Evolutionary conservation across 2,797 vertebrate genomes (phyloP).

Genomic region (Aphelocoma californica): DNA sequence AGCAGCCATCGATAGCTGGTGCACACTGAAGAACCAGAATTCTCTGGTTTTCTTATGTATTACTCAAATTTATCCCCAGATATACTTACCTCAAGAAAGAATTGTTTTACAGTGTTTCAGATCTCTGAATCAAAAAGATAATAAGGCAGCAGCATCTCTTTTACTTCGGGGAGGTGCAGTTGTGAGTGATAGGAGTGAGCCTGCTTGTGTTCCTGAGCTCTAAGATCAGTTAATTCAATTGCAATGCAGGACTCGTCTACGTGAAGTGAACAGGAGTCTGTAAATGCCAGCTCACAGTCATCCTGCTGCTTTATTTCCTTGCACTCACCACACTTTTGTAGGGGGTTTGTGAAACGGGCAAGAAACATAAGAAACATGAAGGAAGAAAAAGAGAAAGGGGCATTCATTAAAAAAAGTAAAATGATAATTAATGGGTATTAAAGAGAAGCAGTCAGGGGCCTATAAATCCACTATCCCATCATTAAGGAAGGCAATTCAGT

Average conservation of each 20-base stretch:
- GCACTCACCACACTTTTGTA: not conserved
- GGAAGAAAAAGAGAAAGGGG: not conserved
- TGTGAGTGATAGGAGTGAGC: not conserved
- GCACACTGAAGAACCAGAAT: not conserved
- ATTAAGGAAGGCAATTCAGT: conserved; percentile 47
- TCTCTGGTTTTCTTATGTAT: not conserved
- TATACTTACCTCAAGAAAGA: not conserved
- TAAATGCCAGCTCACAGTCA: not conserved
- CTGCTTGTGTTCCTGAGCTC: not conserved
- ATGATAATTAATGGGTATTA: conserved; percentile 16
- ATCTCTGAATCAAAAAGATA: not conserved
- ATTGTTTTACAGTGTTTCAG: not conserved
- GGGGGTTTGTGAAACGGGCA: not conserved
- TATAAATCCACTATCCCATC: conserved; percentile 16
- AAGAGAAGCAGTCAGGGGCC: not conserved
- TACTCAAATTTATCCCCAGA: not conserved
- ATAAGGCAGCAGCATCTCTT: not conserved
- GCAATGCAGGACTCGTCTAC: not conserved
- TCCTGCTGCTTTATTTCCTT: not conserved
- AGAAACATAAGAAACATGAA: not conserved
- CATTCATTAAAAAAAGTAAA: not conserved
- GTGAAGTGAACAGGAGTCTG: not conserved
- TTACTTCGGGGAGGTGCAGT: not conserved
- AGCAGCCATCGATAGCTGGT: not conserved
- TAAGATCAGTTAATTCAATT: not conserved